Evolutionary conservation across 2,888 invertebrate species (phyloP), one percentile per base, ranked within the genome.

Genomic region (Cancer borealis): DNA sequence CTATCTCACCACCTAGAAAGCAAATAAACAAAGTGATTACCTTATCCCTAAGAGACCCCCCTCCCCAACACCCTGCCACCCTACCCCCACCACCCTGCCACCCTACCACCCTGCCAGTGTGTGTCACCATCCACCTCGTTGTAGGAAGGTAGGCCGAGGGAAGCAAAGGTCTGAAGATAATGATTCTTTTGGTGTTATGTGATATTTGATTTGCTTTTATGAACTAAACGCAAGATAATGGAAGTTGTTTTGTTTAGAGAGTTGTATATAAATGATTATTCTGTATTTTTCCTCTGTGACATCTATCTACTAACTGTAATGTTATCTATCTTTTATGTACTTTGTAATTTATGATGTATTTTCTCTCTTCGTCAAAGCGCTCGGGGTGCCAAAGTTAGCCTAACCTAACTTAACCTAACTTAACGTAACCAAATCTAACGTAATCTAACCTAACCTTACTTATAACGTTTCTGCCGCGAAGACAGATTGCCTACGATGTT

Each of bases 1-100:
- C 26, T n/a, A 49, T 88, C 88, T 88, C 47, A 47, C 88, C 88
- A 88, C 47, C 88, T 88, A 46, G 21, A 26, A 79, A 79, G 47
- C 46, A 88, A 46, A 88, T 49, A 88, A 46, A 88, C 88, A 88
- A 46, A 46, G 8, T 8, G 79, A 79, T 47, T 46, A 47, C 88
- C 79, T 49, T 88, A 47, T 49, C 47, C 47, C n/a, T 3, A 10
- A 12, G 84, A 30, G 21, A n/a, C 84, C 4, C 26, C 84, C 84
- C 84, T n/a, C n/a, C n/a, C 84, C 84, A 1, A 26, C 84, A 17
- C 73, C 73, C 73, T 3, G 21, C 73, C 73, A 17, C 73, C 73
- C 3, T n/a, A 66, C 66, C 14, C 73, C 0, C 73, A 73, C 73
- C 73, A 10, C 73, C 3, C n/a, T 21, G 73, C n/a, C n/a, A 73